A percentile compares a stretch with the other conserved stretches of the same genome.
phyloP scores from a whole-genome alignment of 2,113 vertebrate species.

The Aptenodytes patagonicus region DNA sequence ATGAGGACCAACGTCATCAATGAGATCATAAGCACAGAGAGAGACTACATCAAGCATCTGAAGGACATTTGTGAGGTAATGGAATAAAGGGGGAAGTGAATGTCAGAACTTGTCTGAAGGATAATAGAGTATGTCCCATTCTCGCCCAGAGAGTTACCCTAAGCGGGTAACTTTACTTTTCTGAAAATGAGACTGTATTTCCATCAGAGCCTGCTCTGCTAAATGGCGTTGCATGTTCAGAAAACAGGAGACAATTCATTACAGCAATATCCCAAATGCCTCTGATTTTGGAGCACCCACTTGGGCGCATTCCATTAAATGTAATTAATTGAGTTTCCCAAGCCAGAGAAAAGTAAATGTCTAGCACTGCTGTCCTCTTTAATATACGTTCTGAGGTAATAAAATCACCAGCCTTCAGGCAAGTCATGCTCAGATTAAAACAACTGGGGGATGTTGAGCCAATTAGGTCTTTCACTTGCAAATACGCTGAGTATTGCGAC shows the following conservation, averaged over 20 bases:
- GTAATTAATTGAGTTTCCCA: slow-evolving; percentile 31
- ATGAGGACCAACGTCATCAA: slow-evolving; percentile 97
- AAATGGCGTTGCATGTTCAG: background rate
- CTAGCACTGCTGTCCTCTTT: slow-evolving; percentile 11
- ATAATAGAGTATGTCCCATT: background rate
- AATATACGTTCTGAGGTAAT: background rate
- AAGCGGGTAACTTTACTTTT: background rate
- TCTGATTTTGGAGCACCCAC: background rate
- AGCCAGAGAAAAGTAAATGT: background rate
- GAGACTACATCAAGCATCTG: slow-evolving; percentile 96
- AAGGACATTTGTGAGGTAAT: slow-evolving; percentile 96
- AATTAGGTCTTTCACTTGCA: background rate
- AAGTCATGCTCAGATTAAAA: background rate
- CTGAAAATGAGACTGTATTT: background rate
- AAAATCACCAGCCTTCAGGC: background rate
- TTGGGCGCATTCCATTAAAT: background rate
- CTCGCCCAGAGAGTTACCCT: background rate
- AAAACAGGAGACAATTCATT: background rate
- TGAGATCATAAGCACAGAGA: slow-evolving; percentile 95
- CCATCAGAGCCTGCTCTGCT: background rate
- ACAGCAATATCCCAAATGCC: background rate
- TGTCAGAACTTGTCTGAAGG: background rate
- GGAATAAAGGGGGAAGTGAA: background rate
- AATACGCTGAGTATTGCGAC: background rate
- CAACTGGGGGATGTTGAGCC: background rate